Conservation (phyloP, 37 sponge, comb jelly and placozoan species). For the Mnemiopsis leidyi region DNA sequence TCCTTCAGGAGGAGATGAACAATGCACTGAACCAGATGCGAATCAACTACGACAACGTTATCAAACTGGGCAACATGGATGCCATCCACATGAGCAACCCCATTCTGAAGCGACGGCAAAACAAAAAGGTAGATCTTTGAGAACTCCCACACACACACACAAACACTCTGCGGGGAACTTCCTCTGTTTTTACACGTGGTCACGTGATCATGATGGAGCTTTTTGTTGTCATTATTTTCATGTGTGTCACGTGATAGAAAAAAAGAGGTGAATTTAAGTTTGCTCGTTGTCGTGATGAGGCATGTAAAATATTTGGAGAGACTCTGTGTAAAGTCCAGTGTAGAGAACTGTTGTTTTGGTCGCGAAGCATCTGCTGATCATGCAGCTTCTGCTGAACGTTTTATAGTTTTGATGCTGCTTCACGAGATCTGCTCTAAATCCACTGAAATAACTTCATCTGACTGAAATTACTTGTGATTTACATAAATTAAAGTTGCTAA, state of each 20-base stretch:
- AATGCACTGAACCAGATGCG: constrained; percentile 81
- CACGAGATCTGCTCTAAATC: no score
- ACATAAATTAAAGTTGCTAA: no score
- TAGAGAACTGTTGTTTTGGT: no score
- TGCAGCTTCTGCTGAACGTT: no score
- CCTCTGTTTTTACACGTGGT: not conserved
- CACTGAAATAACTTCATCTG: not conserved
- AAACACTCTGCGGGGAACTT: not conserved
- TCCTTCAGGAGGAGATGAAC: constrained; percentile 79
- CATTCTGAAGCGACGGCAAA: constrained; percentile 73
- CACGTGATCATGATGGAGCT: not conserved
- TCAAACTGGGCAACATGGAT: constrained; percentile 68
- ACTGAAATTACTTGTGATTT: not conserved
- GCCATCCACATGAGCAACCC: constrained; percentile 73
- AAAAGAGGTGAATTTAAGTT: no score
- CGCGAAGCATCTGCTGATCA: no score
- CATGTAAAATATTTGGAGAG: not conserved
- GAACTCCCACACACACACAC: not conserved
- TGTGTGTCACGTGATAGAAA: not conserved
- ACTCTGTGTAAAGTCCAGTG: no score
- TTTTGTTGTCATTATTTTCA: not conserved
- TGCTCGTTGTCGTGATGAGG: not conserved
- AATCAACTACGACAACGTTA: constrained; percentile 71
- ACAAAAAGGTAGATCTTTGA: constrained; percentile 66
- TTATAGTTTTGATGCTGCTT: no score